phyloP scores from a whole-genome alignment of 2,113 vertebrate genomes.

The Oreochromis aureus region DNA sequence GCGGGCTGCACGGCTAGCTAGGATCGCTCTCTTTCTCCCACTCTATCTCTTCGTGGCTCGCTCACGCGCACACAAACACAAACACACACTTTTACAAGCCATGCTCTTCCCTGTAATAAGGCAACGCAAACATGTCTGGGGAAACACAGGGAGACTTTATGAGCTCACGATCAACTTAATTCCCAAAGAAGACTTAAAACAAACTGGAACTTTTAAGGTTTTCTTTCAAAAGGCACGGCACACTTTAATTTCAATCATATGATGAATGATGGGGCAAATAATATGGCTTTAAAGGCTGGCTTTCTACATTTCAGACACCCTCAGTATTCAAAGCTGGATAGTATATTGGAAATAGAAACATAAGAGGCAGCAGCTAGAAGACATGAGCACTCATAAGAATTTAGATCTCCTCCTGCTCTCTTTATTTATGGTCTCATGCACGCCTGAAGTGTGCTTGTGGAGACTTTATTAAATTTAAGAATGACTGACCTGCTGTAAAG shows the following conservation, averaged over 20 bases:
- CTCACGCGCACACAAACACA: background rate
- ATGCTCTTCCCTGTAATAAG: constrained; percentile 66
- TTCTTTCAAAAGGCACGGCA: background rate
- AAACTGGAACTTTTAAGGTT: constrained; percentile 36
- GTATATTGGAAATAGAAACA: background rate
- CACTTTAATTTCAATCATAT: constrained; percentile 25
- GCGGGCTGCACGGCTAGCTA: constrained; percentile 34
- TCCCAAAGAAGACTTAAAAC: constrained; percentile 42
- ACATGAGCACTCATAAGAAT: background rate
- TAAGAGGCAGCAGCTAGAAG: background rate
- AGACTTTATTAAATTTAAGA: background rate
- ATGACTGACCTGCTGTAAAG: background rate
- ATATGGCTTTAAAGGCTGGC: background rate
- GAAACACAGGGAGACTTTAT: constrained; percentile 56
- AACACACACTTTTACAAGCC: constrained; percentile 51
- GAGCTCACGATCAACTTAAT: constrained; percentile 57
- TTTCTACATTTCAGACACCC: background rate
- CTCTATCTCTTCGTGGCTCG: constrained; percentile 9
- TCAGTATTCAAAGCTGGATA: background rate
- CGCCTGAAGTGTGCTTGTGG: background rate
- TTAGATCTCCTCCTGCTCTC: background rate
- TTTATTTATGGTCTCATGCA: background rate
- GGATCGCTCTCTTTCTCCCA: constrained; percentile 32
- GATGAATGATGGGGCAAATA: constrained; percentile 14
- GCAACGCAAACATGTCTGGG: constrained; percentile 61